Base-by-base conservation (phyloP, 1,140 invertebrate genomes). In the Scaptomyza montana region DNA sequence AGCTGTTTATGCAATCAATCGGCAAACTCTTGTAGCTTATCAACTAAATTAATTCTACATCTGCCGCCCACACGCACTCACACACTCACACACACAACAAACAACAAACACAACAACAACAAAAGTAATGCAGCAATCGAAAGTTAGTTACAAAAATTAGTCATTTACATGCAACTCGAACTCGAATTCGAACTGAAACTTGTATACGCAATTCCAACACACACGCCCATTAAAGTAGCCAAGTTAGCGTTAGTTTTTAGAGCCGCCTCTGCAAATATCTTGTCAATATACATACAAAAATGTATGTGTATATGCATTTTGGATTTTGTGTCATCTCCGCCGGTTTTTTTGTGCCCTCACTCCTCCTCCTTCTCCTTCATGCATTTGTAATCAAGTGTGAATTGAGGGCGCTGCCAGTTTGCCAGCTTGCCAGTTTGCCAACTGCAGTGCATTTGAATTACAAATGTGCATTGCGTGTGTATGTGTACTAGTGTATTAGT, bases 371-470 rank as follows among this genome's bases (percentile, higher is more conserved):
- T 5, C 45, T 4, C 5, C 45, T n/a, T 8, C 41, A 21, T 73
- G 82, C 73, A 87, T 89, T 89, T 67, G 73, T 77, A 87, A 89
- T 85, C 89, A 89, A 90, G 89, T 89, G 89, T 89, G 82, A 89
- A 90, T 90, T 85, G 89, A 90, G 89, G 89, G 87, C 87, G 87
- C 81, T 89, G 87, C 77, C 68, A 61, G 62, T 36, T 36, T 33
- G 28, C 6, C 30, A 33, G 30, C 7, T 33, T 7, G 30, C 30
- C 30, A 33, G 7, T 1, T 33, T 85, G 73, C 56, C 55, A 56
- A 63, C 76, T 74, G 59, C 64, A 90, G 86, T 90, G 84, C 82
- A 90, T 90, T 90, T 84, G 70, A 2, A 25, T 25, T 25, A 25
- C 10, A 74, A 86, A 81, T 87, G 72, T 56, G 36, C 25, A 54